phyloP scores from a whole-genome alignment of 2,113 vertebrate species.

The Strigops habroptila region DNA sequence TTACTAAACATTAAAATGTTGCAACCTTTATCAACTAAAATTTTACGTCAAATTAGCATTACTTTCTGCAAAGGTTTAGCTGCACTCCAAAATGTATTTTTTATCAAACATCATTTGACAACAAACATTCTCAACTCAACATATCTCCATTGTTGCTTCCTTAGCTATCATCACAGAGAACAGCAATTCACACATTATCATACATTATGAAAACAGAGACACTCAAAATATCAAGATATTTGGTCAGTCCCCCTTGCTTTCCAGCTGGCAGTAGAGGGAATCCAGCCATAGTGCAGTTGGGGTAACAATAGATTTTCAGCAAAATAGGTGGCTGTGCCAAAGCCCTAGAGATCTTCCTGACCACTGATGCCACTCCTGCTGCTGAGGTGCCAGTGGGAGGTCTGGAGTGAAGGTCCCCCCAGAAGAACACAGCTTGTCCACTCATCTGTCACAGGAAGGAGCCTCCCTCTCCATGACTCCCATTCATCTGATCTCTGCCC shows the following conservation, averaged over 20 bases:
- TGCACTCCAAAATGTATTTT: not conserved
- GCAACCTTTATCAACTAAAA: not conserved
- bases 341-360: not conserved
- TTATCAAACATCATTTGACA: not conserved
- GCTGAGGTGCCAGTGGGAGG: not conserved
- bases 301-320: not conserved
- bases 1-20: not conserved
- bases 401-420: not conserved
- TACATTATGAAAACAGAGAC: not conserved
- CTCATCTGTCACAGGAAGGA: not conserved
- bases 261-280: not conserved
- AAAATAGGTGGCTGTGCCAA: not conserved
- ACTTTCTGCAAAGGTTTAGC: not conserved
- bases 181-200: not conserved
- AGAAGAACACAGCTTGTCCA: not conserved
- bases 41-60: not conserved
- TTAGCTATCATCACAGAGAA: not conserved
- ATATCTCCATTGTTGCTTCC: not conserved
- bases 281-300: not conserved
- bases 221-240: not conserved
- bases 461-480: not conserved
- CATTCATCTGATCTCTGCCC: not conserved
- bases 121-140: not conserved
- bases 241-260: not conserved
- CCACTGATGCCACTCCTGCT: not conserved